Conservation (phyloP, 2,888 invertebrate species). For the Clivina fossor region DNA sequence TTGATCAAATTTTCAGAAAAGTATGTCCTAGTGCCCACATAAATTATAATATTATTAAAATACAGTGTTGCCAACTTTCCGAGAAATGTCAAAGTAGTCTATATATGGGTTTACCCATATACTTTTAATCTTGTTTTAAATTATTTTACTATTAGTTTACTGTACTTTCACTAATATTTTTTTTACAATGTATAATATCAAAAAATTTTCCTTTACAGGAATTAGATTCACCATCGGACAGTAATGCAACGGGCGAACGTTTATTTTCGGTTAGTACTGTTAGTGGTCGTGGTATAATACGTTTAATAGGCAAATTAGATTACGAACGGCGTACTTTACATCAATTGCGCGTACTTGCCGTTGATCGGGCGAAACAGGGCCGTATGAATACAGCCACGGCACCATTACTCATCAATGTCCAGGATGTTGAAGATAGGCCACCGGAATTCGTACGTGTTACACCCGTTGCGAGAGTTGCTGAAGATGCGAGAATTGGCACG, state of each 20-base stretch:
- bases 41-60: too few species aligned
- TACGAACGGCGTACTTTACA: conserved; percentile 86
- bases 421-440: conserved; percentile 89
- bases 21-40: too few species aligned
- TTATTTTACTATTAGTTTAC: too few species aligned
- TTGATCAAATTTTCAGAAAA: too few species aligned
- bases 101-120: too few species aligned
- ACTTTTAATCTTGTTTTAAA: too few species aligned
- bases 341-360: conserved; percentile 79
- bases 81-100: too few species aligned
- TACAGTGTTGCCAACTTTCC: too few species aligned
- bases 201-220: too few species aligned
- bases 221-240: conserved; percentile 55
- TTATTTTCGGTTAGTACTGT: conserved; percentile 80
- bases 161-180: too few species aligned
- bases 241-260: conserved; percentile 74
- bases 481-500: conserved; percentile 80
- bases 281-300: conserved; percentile 82
- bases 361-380: conserved; percentile 81
- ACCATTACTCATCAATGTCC: conserved; percentile 80
- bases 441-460: conserved; percentile 87
- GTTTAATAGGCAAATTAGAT: conserved; percentile 74
- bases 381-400: conserved; percentile 88
- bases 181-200: too few species aligned
- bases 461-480: conserved; percentile 84